These are phyloP conservation scores for Peribatodes rhomboidaria DNA, from an alignment of 2,888 invertebrate species.

Conservation along the genomic window DNA sequence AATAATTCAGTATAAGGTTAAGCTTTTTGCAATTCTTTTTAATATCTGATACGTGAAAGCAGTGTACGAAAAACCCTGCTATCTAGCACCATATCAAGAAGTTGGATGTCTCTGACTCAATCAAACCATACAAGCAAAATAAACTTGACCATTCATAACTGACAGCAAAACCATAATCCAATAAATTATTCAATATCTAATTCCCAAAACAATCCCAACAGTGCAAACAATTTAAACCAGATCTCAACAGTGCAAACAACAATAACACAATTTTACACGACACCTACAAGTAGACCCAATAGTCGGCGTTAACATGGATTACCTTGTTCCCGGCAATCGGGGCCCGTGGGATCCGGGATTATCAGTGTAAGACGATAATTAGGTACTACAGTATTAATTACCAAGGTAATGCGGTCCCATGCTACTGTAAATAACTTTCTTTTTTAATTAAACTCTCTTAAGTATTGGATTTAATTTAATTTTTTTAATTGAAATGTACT, in stretches of 20 bases:
- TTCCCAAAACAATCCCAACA: constrained; percentile 9
- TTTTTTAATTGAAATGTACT: not conserved
- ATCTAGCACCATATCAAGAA: too few species aligned
- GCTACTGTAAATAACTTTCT: not conserved
- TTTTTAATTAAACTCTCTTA: not conserved
- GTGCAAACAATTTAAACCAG: not conserved
- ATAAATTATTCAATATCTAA: not conserved
- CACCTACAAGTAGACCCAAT: constrained; percentile 8
- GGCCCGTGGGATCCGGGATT: constrained; percentile 16
- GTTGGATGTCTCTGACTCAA: not conserved
- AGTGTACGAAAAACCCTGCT: not conserved
- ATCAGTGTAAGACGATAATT: constrained; percentile 22
- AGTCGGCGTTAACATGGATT: constrained; percentile 14
- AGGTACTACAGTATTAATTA: constrained; percentile 17
- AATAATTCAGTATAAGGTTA: too few species aligned
- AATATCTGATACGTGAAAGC: not conserved
- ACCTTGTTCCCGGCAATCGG: constrained; percentile 15
- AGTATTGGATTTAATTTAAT: not conserved
- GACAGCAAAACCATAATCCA: not conserved
- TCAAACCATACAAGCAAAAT: not conserved
- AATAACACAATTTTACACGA: constrained; percentile 15
- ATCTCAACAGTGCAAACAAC: constrained; percentile 3
- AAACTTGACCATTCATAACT: not conserved
- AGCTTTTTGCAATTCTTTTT: too few species aligned
- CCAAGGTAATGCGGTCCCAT: constrained; percentile 1